Evolutionary conservation across 2,888 invertebrate species (phyloP).

Genomic region (Lochmaea capreae): DNA sequence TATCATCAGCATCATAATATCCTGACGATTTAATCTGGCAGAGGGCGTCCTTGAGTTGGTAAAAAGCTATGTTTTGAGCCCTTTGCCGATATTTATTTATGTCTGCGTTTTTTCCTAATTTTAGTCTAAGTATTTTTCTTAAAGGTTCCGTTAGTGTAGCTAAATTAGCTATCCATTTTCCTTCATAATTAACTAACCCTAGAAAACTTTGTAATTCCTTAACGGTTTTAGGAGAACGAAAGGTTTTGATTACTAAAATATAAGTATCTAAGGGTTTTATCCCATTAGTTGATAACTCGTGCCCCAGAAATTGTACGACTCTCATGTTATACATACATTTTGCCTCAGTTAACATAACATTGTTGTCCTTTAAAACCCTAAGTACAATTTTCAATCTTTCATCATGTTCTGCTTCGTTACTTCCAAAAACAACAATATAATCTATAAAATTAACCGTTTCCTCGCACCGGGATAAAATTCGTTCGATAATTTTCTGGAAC

Average conservation of each 20-base stretch:
- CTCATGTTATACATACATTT: neutral
- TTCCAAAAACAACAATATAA: neutral
- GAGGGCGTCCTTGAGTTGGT: neutral
- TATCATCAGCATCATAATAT: constrained; percentile 43
- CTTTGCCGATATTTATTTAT: neutral
- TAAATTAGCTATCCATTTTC: neutral
- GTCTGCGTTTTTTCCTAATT: neutral
- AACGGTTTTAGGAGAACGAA: neutral
- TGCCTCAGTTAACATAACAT: neutral
- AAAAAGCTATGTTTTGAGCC: neutral
- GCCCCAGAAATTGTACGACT: neutral
- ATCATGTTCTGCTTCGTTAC: neutral
- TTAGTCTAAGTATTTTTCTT: neutral
- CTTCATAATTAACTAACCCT: neutral
- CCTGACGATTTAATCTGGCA: constrained; percentile 28
- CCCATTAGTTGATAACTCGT: neutral
- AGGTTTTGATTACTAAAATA: neutral
- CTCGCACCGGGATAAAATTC: too few species aligned
- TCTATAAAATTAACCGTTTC: neutral
- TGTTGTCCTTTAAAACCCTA: neutral
- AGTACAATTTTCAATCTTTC: neutral
- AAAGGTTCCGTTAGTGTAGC: neutral
- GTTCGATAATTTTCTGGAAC: too few species aligned
- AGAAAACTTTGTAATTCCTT: neutral
- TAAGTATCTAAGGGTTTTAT: neutral